Evolutionary conservation across 2,888 invertebrate genomes (phyloP), one percentile per base, ranked within the genome.

Genomic region (Tenodera sinensis): DNA sequence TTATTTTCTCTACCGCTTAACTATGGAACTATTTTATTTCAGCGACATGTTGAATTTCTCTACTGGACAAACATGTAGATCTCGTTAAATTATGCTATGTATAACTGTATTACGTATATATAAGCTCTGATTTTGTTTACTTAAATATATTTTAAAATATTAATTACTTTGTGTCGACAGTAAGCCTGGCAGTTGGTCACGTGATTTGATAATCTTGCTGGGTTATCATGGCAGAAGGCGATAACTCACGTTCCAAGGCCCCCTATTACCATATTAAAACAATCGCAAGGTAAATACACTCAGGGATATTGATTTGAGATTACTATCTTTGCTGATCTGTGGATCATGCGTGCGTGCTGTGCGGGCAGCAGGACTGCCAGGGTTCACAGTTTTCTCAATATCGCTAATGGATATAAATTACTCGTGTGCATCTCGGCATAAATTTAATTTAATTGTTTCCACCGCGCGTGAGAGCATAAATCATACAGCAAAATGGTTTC

Each of bases 381-480:
- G 42, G 42, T 71, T 71, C 54, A 71, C 3, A 81, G 28, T 81
- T 86, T 86, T 81, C 81, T 85, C 81, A 81, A 25, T 81, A 81
- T 28, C 28, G 1, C 81, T 86, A 86, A 86, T 86, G 86, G 86
- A 86, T 71, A 86, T 30, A 81, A 86, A 86, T 86, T 86, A 71
- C 81, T 28, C 12, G 54, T 25, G 54, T 71, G 6, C 54, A 71
- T 25, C 54, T 71, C 54, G 20, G 54, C 54, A 71, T 71, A 71
- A 71, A 71, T 71, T 71, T 71, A 71, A 71, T 71, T 71, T 71
- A 71, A 71, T 71, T 71, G 54, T 71, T 71, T 20, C 54, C 54
- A 71, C 54, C 54, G 20, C 25, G 54, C 54, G 54, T 54, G 54
- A 20, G 54, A 25, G 54, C 54, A 71, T 71, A 71, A 71, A 71